Conservation (phyloP, 2,888 invertebrate genomes). For the Beris morrisii region DNA sequence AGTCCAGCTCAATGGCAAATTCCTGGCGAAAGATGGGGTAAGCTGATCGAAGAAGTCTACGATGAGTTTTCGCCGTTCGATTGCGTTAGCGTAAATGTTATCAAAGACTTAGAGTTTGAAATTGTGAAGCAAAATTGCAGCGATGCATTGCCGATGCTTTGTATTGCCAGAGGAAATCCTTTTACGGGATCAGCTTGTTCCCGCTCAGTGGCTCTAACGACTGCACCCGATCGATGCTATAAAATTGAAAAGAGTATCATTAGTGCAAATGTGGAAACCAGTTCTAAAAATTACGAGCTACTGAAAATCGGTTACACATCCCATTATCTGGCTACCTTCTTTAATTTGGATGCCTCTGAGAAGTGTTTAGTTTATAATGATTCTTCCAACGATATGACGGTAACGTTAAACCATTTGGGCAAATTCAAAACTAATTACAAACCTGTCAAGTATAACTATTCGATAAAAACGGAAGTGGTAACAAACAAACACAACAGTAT, state of each 20-base stretch:
- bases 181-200: conserved; percentile 44
- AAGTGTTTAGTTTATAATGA: no score
- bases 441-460: no score
- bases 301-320: no score
- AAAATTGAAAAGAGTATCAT: no score
- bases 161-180: conserved; percentile 43
- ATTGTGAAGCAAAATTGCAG: conserved; percentile 44
- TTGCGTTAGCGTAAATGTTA: conserved; percentile 42
- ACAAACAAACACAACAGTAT: background rate
- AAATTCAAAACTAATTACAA: no score
- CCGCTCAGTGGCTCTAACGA: conserved; percentile 44
- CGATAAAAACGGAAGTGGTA: no score
- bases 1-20: conserved; percentile 58
- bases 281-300: no score
- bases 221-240: conserved; percentile 47
- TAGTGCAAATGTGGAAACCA: no score
- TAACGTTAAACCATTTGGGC: no score
- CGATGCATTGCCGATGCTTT: conserved; percentile 44
- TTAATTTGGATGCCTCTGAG: no score
- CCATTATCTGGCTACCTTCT: no score
- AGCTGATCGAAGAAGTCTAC: conserved; percentile 41
- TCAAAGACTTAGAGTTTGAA: conserved; percentile 1
- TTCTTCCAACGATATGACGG: no score
- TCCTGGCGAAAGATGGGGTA: conserved; percentile 56
- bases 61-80: conserved; percentile 42